Conservation (phyloP, 2,888 invertebrate species). For the Melangyna quadrimaculata region DNA sequence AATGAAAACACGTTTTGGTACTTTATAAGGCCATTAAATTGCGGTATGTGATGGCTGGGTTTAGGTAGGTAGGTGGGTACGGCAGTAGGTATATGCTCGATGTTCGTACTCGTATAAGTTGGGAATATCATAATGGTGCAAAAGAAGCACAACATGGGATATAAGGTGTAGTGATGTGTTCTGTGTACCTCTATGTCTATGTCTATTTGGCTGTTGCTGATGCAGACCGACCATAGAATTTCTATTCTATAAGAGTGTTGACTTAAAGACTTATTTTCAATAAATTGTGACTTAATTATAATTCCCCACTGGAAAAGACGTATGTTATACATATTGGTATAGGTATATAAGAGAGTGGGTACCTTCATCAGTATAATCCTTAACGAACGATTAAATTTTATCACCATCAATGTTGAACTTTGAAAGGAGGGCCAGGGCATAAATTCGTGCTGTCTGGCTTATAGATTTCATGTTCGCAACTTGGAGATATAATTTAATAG, state of each 20-base stretch:
- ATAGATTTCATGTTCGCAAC: too few species aligned
- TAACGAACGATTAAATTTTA: conserved; percentile 7
- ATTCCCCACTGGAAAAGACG: not conserved
- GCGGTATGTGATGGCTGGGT: conserved; percentile 14
- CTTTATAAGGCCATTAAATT: conserved; percentile 67
- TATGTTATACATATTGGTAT: not conserved
- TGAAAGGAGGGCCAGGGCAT: not conserved
- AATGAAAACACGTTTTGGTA: conserved; percentile 71
- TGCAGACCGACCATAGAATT: not conserved
- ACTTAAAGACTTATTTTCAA: conserved; percentile 13
- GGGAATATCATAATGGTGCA: not conserved
- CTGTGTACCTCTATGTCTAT: not conserved
- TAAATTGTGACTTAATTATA: conserved; percentile 5
- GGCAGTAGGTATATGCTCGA: too few species aligned
- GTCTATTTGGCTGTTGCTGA: not conserved
- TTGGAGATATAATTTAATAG: not conserved
- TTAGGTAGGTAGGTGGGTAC: not conserved
- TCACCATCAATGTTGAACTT: not conserved
- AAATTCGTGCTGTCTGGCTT: not conserved
- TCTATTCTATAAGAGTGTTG: conserved; percentile 20
- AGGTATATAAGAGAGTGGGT: too few species aligned
- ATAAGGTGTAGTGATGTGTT: not conserved
- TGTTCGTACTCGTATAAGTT: not conserved
- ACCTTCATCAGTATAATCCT: not conserved
- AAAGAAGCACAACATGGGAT: not conserved